Percentiles rank a stretch among this genome's conserved stretches.
These are phyloP conservation scores for Sarotherodon lohbergeri DNA, from an alignment of 2,113 vertebrate species.

Conservation along the genomic window DNA sequence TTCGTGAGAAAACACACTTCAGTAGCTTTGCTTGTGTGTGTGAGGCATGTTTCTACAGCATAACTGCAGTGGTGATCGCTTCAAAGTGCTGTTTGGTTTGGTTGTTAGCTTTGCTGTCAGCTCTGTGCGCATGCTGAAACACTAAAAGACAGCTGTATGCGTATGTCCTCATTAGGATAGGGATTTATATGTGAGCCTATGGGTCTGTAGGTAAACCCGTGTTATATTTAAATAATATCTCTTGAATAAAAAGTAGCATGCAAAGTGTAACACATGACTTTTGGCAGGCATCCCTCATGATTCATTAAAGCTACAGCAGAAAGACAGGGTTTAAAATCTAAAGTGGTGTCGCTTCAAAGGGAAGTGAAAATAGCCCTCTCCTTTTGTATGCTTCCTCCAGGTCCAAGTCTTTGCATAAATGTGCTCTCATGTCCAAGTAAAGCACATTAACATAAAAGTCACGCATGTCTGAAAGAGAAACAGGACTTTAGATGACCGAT, in stretches of 20 bases:
- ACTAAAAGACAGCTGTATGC: background rate
- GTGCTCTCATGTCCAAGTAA: background rate
- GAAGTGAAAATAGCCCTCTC: background rate
- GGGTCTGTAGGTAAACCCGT: background rate
- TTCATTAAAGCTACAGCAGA: background rate
- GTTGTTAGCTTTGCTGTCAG: background rate
- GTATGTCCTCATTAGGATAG: background rate
- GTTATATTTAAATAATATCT: background rate
- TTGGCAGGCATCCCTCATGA: background rate
- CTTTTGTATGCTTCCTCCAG: background rate
- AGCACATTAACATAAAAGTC: background rate
- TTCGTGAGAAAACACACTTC: background rate
- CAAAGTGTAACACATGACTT: background rate
- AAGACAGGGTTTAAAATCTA: background rate
- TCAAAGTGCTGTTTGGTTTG: background rate
- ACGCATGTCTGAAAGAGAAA: background rate
- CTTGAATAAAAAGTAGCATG: background rate
- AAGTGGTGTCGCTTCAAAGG: background rate
- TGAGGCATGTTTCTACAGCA: background rate
- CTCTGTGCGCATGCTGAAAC: background rate
- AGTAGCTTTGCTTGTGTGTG: background rate
- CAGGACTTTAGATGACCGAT: background rate
- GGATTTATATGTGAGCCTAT: background rate
- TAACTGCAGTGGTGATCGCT: background rate
- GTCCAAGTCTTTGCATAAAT: background rate